These are phyloP conservation scores for Pitta sordida DNA, from an alignment of 2,113 vertebrate genomes.

Conservation along the genomic window DNA sequence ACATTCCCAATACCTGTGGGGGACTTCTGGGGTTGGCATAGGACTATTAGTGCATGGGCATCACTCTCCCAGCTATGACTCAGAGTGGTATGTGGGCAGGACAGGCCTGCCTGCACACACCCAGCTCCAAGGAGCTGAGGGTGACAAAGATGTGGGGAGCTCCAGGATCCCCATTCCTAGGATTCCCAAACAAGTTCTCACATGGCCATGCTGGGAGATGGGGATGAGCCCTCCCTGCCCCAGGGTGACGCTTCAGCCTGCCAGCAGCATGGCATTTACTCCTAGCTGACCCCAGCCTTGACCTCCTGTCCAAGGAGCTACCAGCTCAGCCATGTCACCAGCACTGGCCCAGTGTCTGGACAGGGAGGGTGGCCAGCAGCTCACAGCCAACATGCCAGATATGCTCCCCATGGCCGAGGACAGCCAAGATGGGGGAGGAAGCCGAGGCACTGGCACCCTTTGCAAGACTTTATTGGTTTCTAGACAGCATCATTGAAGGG, in stretches of 20 bases:
- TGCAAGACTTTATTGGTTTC: conserved; percentile 15
- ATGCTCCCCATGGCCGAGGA: rapidly evolving
- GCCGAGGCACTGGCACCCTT: not conserved
- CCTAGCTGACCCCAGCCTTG: not conserved
- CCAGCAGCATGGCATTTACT: not conserved
- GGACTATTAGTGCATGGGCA: not conserved
- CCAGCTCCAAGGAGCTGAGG: not conserved
- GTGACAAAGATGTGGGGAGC: not conserved
- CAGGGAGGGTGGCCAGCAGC: not conserved
- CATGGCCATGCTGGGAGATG: not conserved
- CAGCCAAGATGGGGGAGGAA: not conserved
- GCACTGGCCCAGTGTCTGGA: not conserved
- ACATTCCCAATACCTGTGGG: not conserved
- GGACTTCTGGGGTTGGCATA: not conserved
- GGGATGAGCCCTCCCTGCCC: not conserved
- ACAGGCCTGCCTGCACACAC: not conserved
- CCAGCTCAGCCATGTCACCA: not conserved
- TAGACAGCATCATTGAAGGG: not conserved
- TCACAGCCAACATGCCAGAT: rapidly evolving
- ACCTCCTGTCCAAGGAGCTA: not conserved
- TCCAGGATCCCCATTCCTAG: not conserved
- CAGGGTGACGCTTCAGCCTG: not conserved
- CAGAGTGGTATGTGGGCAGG: not conserved
- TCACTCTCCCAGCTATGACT: not conserved
- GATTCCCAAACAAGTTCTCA: not conserved